A percentile compares a stretch with the other conserved stretches of the same genome.
Evolutionary conservation across 2,113 vertebrate genomes (phyloP).

Genomic region (Passerina amoena): DNA sequence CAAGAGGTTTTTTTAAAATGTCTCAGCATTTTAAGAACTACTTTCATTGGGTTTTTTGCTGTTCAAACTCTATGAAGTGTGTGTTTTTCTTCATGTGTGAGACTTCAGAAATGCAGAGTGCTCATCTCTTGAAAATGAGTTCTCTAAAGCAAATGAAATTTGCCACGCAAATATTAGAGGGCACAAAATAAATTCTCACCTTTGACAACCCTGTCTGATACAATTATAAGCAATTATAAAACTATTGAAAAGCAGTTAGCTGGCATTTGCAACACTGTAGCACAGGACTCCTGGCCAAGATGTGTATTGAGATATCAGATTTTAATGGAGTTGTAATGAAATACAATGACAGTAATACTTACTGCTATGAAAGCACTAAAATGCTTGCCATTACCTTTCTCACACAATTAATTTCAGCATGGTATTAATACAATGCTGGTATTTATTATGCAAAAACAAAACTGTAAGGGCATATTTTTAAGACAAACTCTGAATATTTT

Average conservation of each 20-base stretch:
- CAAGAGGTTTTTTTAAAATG: background rate
- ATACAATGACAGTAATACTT: background rate
- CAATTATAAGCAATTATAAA: background rate
- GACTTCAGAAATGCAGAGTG: background rate
- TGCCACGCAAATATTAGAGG: background rate
- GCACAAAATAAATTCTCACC: background rate
- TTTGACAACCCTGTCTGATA: background rate
- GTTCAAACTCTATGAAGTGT: background rate
- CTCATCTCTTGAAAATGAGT: background rate
- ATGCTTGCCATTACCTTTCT: constrained; percentile 6
- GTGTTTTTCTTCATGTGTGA: background rate
- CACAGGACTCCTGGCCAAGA: background rate
- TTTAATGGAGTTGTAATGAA: constrained; percentile 17
- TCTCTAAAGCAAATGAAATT: background rate
- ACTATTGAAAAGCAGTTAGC: background rate
- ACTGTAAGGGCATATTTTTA: background rate
- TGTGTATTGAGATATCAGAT: background rate
- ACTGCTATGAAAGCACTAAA: background rate
- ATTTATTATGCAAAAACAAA: background rate
- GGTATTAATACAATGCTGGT: background rate
- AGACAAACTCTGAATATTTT: background rate
- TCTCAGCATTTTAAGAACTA: background rate
- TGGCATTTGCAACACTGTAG: background rate
- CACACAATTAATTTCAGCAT: constrained; percentile 10
- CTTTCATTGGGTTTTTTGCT: background rate